phyloP scores from a whole-genome alignment of 2,797 vertebrate species.

The Danio aesculapii region DNA sequence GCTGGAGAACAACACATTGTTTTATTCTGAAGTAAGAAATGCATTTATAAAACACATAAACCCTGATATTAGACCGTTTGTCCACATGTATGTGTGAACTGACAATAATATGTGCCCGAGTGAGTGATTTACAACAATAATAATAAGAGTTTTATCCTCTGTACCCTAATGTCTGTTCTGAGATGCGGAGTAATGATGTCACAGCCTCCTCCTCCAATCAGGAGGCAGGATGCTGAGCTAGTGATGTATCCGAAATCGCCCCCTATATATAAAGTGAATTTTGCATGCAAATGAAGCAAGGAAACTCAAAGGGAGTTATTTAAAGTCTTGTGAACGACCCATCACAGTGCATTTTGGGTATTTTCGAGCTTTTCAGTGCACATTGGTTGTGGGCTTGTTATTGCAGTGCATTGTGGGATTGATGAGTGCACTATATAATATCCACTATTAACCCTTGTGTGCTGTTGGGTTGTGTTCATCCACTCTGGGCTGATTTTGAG shows the following conservation, averaged over 20 bases:
- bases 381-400: no score
- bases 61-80: conserved; percentile 42
- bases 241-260: conserved; percentile 14
- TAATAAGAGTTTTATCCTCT: conserved; percentile 34
- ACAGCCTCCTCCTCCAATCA: conserved; percentile 29
- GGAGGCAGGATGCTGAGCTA: conserved; percentile 11
- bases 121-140: conserved; percentile 58
- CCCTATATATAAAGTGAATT: no score
- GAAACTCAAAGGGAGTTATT: no score
- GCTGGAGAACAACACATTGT: conserved; percentile 52
- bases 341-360: no score
- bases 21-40: conserved; percentile 72
- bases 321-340: no score
- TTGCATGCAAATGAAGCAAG: no score
- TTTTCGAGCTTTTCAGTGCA: no score
- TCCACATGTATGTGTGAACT: conserved; percentile 50
- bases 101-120: conserved; percentile 73
- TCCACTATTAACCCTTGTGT: no score
- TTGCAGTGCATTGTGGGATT: no score
- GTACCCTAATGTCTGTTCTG: conserved; percentile 20
- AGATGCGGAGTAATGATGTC: not conserved
- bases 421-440: no score
- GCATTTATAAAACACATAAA: conserved; percentile 63
- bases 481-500: no score
- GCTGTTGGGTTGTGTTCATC: no score